These are phyloP conservation scores for Lithophane semibrunnea DNA, from an alignment of 2,888 invertebrate species.

Conservation along the genomic window DNA sequence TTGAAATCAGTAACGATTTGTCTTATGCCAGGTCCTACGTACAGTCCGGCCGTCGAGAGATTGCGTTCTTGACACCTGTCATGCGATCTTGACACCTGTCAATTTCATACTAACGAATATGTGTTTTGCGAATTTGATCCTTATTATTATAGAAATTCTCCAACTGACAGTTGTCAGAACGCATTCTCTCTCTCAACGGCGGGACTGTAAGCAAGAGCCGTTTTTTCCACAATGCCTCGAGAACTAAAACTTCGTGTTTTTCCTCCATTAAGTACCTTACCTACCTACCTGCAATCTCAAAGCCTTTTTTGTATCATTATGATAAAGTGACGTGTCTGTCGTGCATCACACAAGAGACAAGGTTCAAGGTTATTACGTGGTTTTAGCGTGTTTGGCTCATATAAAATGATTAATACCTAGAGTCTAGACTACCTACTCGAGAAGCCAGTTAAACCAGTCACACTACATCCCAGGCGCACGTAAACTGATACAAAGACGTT, in stretches of 20 bases:
- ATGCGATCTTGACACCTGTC: no score
- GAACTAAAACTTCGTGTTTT: conserved; percentile 14
- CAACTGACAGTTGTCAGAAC: no score
- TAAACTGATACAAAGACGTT: not conserved
- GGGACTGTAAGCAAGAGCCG: not conserved
- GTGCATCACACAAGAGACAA: conserved; percentile 18
- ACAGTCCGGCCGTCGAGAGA: no score
- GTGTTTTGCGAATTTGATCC: no score
- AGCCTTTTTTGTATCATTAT: conserved; percentile 34
- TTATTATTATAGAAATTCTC: no score
- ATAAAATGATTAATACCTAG: not conserved
- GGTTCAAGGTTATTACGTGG: conserved; percentile 42
- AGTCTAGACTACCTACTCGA: conserved; percentile 1
- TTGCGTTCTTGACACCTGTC: no score
- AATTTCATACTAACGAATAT: no score
- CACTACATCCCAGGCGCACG: no score
- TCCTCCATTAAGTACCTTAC: not conserved
- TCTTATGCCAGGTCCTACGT: not conserved
- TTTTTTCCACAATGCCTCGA: not conserved
- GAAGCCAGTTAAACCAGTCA: not conserved
- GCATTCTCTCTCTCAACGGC: no score
- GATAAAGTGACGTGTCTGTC: conserved; percentile 16
- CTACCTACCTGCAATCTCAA: not conserved
- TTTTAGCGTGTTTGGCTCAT: not conserved
- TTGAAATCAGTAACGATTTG: not conserved